Conservation (phyloP, 2,113 vertebrate species). For the Phainopepla nitens region DNA sequence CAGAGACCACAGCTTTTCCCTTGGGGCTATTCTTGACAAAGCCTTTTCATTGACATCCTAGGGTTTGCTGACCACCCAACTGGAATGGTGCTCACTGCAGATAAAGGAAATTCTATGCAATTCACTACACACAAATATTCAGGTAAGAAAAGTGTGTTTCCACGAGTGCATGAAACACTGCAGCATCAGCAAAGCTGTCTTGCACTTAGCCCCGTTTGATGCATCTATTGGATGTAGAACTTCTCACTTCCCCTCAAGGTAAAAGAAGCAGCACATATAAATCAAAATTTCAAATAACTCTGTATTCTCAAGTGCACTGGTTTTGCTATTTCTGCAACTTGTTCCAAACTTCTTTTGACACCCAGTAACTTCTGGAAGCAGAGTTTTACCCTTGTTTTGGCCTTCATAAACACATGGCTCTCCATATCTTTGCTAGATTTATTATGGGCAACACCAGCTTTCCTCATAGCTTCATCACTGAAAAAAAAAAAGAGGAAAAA, state of each 20-base stretch:
- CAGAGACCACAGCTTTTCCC: not conserved
- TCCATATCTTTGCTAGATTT: constrained; percentile 98
- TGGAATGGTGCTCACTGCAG: not conserved
- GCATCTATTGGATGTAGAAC: not conserved
- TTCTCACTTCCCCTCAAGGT: not conserved
- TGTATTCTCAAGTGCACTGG: not conserved
- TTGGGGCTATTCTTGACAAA: not conserved
- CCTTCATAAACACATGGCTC: constrained; percentile 93
- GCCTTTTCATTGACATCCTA: not conserved
- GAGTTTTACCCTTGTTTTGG: constrained; percentile 89
- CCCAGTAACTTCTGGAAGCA: not conserved
- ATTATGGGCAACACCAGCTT: constrained; percentile 89
- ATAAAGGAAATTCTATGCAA: not conserved
- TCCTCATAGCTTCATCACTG: constrained; percentile 96
- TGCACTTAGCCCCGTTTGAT: not conserved
- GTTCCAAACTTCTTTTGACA: not conserved
- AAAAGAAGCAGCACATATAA: not conserved
- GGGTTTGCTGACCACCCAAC: not conserved
- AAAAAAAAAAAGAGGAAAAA: constrained; percentile 7
- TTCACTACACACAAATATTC: not conserved
- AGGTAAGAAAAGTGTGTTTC: not conserved
- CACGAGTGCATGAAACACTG: not conserved
- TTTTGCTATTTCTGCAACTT: not conserved
- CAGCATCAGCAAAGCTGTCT: not conserved
- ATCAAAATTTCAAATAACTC: not conserved